A percentile compares a stretch with the other conserved stretches of the same genome.
phyloP scores from a whole-genome alignment of 2,888 invertebrate genomes.

The Clostera curtula region DNA sequence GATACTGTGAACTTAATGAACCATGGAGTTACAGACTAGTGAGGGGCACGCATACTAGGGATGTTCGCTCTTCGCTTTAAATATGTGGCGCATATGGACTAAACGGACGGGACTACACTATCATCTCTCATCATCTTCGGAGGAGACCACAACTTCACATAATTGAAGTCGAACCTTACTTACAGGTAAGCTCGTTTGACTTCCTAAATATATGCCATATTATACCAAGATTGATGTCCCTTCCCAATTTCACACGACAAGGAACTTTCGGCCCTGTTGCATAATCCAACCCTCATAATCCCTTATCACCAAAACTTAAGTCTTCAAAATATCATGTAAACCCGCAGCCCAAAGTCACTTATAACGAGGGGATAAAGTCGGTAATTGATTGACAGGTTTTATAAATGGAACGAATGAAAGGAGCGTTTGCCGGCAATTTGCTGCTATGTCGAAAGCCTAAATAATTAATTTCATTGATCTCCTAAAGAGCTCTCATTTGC shows the following conservation, averaged over 20 bases:
- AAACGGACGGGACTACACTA: too few relatives aligned
- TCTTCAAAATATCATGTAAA: conserved; percentile 12
- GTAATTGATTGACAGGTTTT: conserved; percentile 10
- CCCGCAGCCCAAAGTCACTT: conserved; percentile 4
- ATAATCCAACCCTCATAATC: conserved; percentile 11
- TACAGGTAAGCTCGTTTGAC: too few relatives aligned
- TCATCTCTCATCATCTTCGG: too few relatives aligned
- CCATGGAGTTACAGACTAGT: too few relatives aligned
- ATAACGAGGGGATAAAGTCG: conserved; percentile 6
- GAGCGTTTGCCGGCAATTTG: conserved; percentile 25
- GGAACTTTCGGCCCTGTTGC: conserved; percentile 9
- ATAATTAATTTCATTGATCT: conserved; percentile 38
- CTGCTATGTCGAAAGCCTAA: conserved; percentile 29
- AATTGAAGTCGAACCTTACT: too few relatives aligned
- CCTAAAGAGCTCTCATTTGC: conserved; percentile 36
- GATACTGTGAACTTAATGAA: too few relatives aligned
- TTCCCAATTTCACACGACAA: conserved; percentile 10
- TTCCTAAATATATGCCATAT: conserved; percentile 2
- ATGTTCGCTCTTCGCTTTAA: too few relatives aligned
- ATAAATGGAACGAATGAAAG: conserved; percentile 25
- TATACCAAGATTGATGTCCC: conserved; percentile 9
- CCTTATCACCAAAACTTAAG: conserved; percentile 16
- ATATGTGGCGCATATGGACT: too few relatives aligned
- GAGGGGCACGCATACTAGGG: too few relatives aligned
- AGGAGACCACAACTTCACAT: too few relatives aligned